Percentiles rank a stretch among this genome's conserved stretches.
phyloP scores from a whole-genome alignment of 1,140 invertebrate species.

The Solenopsis invicta region DNA sequence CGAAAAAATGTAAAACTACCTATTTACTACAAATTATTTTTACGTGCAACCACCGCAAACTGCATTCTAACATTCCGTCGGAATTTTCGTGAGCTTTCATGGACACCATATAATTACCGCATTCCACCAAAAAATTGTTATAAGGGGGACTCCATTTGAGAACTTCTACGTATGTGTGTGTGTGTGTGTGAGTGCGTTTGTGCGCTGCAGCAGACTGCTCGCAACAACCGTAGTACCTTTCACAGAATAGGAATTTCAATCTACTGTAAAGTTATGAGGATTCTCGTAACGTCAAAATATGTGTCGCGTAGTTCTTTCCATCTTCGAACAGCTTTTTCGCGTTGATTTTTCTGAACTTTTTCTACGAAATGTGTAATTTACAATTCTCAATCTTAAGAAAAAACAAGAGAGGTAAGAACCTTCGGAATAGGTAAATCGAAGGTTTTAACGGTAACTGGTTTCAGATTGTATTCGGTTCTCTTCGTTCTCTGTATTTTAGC shows the following conservation, averaged over 20 bases:
- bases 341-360: slow-evolving; percentile 24
- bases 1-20: not conserved
- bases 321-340: not conserved
- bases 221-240: not conserved
- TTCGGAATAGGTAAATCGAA: not conserved
- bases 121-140: slow-evolving; percentile 34
- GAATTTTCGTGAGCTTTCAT: slow-evolving; percentile 31
- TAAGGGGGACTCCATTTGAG: not conserved
- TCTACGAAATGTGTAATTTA: not conserved
- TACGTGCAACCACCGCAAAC: not conserved
- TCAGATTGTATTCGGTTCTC: not conserved
- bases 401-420: not conserved
- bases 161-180: not conserved
- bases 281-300: slow-evolving; percentile 24
- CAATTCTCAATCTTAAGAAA: not conserved
- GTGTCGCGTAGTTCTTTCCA: not conserved
- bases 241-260: slow-evolving; percentile 42
- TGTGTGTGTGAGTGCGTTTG: not conserved
- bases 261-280: slow-evolving; percentile 19
- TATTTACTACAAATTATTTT: slow-evolving; percentile 50
- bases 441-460: not conserved
- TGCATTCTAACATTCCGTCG: not conserved
- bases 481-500: not conserved
- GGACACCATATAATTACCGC: not conserved
- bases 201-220: not conserved